Evolutionary conservation across 2,888 invertebrate species (phyloP), one percentile per base, ranked within the genome.

Genomic region (Didymodactylos carnosus): DNA sequence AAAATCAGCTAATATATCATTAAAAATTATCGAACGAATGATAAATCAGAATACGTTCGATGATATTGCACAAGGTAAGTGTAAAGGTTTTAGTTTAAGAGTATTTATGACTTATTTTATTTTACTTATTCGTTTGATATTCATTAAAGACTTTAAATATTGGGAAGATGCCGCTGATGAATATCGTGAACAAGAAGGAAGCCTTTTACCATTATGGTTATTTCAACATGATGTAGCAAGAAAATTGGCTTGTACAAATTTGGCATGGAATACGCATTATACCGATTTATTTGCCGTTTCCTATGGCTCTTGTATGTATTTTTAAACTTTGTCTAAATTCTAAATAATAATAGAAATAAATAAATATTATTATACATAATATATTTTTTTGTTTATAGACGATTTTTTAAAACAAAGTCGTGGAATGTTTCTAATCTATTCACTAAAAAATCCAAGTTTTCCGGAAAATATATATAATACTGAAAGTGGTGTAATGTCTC

Each of bases 101-200:
- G 2, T 16, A 16, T 27, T 16, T 14, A 3, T 16, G 1, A 35
- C 14, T 4, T 7, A 0, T 19, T 16, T 62, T 0, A 19, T 19
- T 5, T 5, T 10, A 0, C 4, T 29, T 29, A 16, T 53, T 1
- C n/a, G 11, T 62, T 14, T 35, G n/a, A 16, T 29, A 5, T 27
- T 23, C 14, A 14, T 16, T 51, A 88, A 88, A 89, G 94, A 95
- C 85, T 95, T 93, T 84, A 89, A 91, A 78, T 95, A 94, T 83
- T 95, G 92, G 89, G 93, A 95, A 81, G 94, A 95, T 83, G 91
- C 91, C 0, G 91, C 94, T 0, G 95, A 95, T 84, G 94, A 94
- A 82, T 94, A 88, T 82, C 88, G 92, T 72, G 91, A 92, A 72
- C 90, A 90, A 71, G 91, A 92, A 85, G 95, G 95, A 10, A 94